Evolutionary conservation across 2,113 vertebrate species (phyloP).

Genomic region (Nerophis lumbriciformis): DNA sequence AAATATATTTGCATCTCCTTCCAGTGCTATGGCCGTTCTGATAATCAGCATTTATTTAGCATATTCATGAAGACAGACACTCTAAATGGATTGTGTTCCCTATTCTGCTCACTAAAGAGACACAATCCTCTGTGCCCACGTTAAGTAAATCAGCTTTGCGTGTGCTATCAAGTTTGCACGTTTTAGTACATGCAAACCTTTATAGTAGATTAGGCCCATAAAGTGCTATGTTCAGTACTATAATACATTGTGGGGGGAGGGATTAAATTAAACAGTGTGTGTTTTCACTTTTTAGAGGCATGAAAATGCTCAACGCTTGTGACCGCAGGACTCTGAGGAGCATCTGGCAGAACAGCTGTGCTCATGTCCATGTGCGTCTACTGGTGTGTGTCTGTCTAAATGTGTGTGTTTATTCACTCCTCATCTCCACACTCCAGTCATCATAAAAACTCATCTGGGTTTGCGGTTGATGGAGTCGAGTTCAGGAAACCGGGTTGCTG

Average conservation of each 20-base stretch:
- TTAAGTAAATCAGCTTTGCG: no score
- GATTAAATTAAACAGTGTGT: conserved; percentile 24
- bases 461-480: conserved; percentile 46
- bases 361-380: conserved; percentile 20
- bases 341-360: conserved; percentile 61
- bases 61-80: no score
- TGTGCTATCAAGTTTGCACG: no score
- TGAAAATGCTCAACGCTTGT: conserved; percentile 29
- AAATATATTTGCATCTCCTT: no score
- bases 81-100: no score
- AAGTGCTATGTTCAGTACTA: neutral
- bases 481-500: conserved; percentile 54
- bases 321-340: conserved; percentile 45
- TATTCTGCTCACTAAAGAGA: no score
- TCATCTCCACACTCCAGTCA: conserved; percentile 31
- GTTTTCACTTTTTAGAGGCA: conserved; percentile 37
- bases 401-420: conserved; percentile 33
- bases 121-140: no score
- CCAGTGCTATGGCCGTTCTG: no score
- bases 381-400: conserved; percentile 27
- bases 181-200: no score
- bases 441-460: conserved; percentile 43
- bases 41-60: no score
- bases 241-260: neutral
- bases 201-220: neutral